Evolutionary conservation across 2,888 invertebrate species (phyloP), one percentile per base, ranked within the genome.

Genomic region (Scaptomyza reducta): DNA sequence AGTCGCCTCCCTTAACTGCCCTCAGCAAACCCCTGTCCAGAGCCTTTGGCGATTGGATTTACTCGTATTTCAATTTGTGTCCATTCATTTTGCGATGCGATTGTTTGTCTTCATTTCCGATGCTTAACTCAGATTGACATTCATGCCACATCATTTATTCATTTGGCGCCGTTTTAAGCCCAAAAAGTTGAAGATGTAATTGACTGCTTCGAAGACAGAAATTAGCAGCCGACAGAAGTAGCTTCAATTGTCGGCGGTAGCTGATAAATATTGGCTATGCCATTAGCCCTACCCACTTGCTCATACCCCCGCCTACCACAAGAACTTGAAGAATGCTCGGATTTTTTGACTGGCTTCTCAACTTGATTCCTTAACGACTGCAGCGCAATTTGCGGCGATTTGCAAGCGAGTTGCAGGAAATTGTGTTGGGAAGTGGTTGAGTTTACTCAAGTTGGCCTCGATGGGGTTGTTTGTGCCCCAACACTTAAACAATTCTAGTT

Each of bases 71-170:
- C 63, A 60, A 70, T 72, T 75, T 70, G 67, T 51, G 60, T 56
- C 45, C 70, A 68, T 64, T 66, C 71, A 77, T 65, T 73, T 40
- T 70, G 31, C 47, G 61, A 13, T 57, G 62, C 79, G 70, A 83
- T 75, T 83, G 84, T 84, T 84, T 88, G 84, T 83, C 87, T 88
- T 86, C 84, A 83, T 84, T 84, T 79, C 80, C 80, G 74, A 73
- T 68, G 84, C 77, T 74, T 77, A 88, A 77, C 77, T 71, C 77
- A 86, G 84, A 84, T 84, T 84, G 84, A 88, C 88, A 88, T 84
- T 88, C 88, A 86, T 88, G 83, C 73, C 56, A 73, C 80, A 84
- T 84, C 84, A 88, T 87, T 84, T 88, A 88, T 84, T 87, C 84
- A 84, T 79, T 87, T 62, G 68, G 65, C 77, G 59, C 59, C 62